phyloP scores from a whole-genome alignment of 2,113 vertebrate species.

The Sinosuthora webbiana region DNA sequence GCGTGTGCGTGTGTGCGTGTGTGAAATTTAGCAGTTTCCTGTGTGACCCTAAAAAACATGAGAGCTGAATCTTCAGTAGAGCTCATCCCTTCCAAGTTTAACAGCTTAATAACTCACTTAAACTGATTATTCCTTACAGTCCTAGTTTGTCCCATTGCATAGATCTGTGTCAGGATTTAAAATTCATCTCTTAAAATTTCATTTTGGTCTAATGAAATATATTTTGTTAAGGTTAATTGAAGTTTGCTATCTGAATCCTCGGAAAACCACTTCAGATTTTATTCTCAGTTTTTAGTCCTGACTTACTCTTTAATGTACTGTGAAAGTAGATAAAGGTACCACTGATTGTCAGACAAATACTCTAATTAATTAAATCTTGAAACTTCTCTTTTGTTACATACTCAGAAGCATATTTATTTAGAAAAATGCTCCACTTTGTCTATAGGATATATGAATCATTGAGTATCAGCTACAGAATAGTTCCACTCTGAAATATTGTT shows the following conservation, averaged over 20 bases:
- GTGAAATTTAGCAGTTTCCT: not conserved
- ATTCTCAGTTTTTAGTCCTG: not conserved
- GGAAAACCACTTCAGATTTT: not conserved
- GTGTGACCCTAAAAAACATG: not conserved
- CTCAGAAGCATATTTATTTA: not conserved
- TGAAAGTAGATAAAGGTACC: not conserved
- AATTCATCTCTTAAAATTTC: not conserved
- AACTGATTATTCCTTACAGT: not conserved
- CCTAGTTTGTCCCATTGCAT: not conserved
- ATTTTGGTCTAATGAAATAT: not conserved
- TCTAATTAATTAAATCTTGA: not conserved
- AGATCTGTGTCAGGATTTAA: not conserved
- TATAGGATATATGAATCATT: not conserved
- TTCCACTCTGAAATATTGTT: not conserved
- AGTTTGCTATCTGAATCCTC: not conserved
- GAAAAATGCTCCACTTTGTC: not conserved
- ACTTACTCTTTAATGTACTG: not conserved
- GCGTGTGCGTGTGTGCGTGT: too few species aligned
- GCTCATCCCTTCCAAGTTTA: not conserved
- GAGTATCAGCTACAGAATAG: not conserved
- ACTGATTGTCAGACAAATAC: not conserved
- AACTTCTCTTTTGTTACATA: not conserved
- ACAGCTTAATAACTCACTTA: not conserved
- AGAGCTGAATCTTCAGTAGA: not conserved
- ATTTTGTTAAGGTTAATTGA: constrained; percentile 8